phyloP scores from a whole-genome alignment of 2,113 vertebrate genomes.

The Petaurus breviceps region DNA sequence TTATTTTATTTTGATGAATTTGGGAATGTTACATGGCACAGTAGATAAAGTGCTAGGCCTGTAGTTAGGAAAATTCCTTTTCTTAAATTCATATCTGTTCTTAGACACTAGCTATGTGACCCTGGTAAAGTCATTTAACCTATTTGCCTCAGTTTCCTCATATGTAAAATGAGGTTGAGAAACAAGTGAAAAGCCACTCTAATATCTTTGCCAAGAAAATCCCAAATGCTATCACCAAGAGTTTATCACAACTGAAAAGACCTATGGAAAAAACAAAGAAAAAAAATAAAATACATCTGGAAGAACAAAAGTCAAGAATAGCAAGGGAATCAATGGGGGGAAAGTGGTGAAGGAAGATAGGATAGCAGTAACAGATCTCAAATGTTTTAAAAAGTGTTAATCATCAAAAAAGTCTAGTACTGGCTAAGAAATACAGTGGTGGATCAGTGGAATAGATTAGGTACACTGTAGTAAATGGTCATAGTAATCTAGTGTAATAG shows the following conservation, averaged over 20 bases:
- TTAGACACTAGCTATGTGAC: background rate
- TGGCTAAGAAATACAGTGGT: background rate
- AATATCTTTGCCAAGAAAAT: background rate
- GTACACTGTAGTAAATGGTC: background rate
- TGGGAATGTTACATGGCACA: background rate
- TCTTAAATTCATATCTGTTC: background rate
- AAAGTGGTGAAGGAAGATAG: background rate
- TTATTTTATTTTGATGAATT: background rate
- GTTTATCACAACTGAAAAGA: background rate
- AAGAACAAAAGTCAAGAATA: background rate
- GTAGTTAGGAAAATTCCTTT: background rate
- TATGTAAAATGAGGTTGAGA: background rate
- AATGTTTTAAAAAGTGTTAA: too few species aligned
- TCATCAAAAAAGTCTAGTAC: background rate
- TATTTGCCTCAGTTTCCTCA: background rate
- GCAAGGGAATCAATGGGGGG: background rate
- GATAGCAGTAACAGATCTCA: too few species aligned
- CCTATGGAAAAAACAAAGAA: background rate
- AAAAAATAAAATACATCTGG: background rate
- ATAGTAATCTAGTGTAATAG: background rate
- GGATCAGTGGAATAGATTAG: background rate
- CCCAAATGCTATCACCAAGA: background rate
- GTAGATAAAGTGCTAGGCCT: background rate
- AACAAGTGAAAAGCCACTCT: too few species aligned
- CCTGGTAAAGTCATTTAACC: background rate